A percentile compares a stretch with the other conserved stretches of the same genome.
Evolutionary conservation across 2,888 invertebrate species (phyloP).

Genomic region (Eristalis pertinax): DNA sequence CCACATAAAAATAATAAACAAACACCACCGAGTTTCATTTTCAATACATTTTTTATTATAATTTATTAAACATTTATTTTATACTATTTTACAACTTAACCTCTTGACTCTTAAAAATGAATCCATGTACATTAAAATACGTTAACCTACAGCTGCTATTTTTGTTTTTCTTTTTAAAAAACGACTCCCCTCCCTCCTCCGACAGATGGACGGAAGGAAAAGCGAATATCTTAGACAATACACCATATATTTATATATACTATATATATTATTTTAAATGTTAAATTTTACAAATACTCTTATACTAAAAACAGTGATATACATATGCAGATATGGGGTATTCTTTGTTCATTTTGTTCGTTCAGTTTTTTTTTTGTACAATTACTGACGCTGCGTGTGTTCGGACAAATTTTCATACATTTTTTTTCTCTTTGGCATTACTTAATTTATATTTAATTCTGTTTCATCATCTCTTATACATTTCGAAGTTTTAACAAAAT

Average conservation of each 20-base stretch:
- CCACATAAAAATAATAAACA: neutral
- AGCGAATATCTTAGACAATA: constrained; percentile 26
- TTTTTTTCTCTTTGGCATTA: constrained; percentile 67
- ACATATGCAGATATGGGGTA: constrained; percentile 61
- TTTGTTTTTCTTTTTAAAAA: constrained; percentile 26
- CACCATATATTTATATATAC: constrained; percentile 33
- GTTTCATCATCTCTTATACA: neutral
- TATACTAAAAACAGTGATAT: constrained; percentile 34
- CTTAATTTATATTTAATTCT: constrained; percentile 30
- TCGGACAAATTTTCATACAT: constrained; percentile 57
- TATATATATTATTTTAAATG: constrained; percentile 13
- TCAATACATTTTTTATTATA: constrained; percentile 46
- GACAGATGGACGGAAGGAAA: neutral
- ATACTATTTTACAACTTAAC: constrained; percentile 49
- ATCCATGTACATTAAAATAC: constrained; percentile 45
- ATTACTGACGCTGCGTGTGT: constrained; percentile 64
- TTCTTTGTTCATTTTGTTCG: constrained; percentile 12
- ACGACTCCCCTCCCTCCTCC: constrained; percentile 1
- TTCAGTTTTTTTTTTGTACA: constrained; percentile 59
- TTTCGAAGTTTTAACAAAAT: constrained; percentile 27
- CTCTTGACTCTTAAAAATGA: constrained; percentile 53
- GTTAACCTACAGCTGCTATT: constrained; percentile 27
- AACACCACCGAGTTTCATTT: neutral
- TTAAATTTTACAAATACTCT: constrained; percentile 33
- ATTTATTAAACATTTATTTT: constrained; percentile 60